A percentile compares a stretch with the other conserved stretches of the same genome.
Conservation (phyloP, 2,113 vertebrate species). For the Aspidoscelis tigris region DNA sequence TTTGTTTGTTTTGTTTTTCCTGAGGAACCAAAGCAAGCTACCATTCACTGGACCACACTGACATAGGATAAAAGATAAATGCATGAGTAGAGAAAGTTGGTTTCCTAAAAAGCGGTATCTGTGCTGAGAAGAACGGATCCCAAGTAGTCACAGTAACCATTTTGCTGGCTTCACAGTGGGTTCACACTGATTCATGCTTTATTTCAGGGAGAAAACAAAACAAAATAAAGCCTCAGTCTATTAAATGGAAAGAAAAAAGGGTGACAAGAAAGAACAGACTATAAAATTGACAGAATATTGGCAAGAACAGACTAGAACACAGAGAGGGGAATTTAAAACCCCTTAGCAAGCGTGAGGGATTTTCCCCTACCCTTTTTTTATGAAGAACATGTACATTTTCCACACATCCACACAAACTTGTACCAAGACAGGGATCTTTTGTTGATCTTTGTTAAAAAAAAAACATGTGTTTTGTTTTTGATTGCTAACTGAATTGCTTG, state of each 20-base stretch:
- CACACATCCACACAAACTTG: neutral
- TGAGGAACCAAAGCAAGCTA: neutral
- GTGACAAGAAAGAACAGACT: neutral
- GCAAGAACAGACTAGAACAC: constrained; percentile 21
- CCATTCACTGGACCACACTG: constrained; percentile 3
- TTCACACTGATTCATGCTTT: neutral
- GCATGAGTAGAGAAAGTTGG: neutral
- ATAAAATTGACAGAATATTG: constrained; percentile 9
- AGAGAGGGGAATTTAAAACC: constrained; percentile 11
- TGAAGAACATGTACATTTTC: neutral
- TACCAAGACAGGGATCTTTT: neutral
- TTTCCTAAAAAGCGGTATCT: neutral
- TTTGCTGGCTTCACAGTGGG: neutral
- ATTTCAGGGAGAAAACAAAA: neutral
- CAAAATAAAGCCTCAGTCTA: neutral
- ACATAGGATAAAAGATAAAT: neutral
- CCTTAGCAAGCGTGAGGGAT: neutral
- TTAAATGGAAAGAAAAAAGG: neutral
- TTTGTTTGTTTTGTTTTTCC: neutral
- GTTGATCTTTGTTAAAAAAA: neutral
- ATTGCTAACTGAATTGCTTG: constrained; percentile 48
- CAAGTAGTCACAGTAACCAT: neutral
- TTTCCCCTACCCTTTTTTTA: neutral
- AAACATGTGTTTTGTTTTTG: constrained; percentile 41
- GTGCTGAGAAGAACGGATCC: neutral